Percentiles rank a stretch among this genome's conserved stretches.
phyloP scores from a whole-genome alignment of 30 jellyfish, hydroid and myxozoan species.

The Turritopsis dohrnii region DNA sequence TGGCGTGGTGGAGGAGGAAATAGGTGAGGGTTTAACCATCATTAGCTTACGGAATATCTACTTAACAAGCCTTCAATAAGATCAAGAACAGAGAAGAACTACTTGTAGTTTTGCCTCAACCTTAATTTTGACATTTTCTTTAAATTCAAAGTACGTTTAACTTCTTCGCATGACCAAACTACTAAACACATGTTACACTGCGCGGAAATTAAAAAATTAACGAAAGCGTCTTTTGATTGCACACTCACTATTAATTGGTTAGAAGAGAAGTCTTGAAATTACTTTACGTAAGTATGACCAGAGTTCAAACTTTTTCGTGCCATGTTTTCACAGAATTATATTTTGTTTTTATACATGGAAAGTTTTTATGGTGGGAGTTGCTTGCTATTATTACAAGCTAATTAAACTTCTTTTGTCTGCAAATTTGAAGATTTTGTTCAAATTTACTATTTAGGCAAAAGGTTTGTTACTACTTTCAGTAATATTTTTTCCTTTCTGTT shows the following conservation, averaged over 20 bases:
- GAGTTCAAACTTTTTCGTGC: not conserved
- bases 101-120: too few relatives aligned
- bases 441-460: not conserved
- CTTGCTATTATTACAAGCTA: not conserved
- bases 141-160: too few relatives aligned
- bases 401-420: not conserved
- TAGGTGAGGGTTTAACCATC: too few relatives aligned
- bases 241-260: not conserved
- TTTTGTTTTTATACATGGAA: not conserved
- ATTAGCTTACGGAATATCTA: too few relatives aligned
- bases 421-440: not conserved
- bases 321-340: not conserved
- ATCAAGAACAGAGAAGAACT: too few relatives aligned
- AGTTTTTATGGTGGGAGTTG: not conserved
- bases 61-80: too few relatives aligned
- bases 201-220: not conserved
- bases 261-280: not conserved
- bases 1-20: too few relatives aligned
- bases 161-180: too few relatives aligned
- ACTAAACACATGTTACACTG: not conserved
- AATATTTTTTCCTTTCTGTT: too few relatives aligned
- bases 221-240: not conserved
- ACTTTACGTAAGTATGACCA: not conserved
- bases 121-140: too few relatives aligned
- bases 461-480: not conserved